Percentiles rank a stretch among this genome's conserved stretches.
phyloP scores from a whole-genome alignment of 2,113 vertebrate species.

The Furnarius figulus region DNA sequence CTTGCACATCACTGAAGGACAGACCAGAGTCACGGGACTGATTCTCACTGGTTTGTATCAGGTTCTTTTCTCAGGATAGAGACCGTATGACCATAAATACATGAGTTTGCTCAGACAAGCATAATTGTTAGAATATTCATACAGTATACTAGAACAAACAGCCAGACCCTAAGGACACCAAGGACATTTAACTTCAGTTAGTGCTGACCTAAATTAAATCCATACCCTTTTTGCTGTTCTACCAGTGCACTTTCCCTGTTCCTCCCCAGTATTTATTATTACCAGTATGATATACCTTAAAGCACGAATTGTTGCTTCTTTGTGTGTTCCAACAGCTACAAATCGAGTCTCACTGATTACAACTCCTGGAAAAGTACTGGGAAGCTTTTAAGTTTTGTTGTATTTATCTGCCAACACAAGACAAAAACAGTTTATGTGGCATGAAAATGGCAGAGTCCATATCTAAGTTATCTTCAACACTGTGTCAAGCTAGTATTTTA shows the following conservation, averaged over 20 bases:
- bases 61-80: not conserved
- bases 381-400: not conserved
- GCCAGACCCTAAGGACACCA: not conserved
- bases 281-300: not conserved
- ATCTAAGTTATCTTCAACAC: not conserved
- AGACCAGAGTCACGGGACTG: not conserved
- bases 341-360: not conserved
- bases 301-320: not conserved
- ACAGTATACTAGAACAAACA: not conserved
- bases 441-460: constrained; percentile 19
- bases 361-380: not conserved
- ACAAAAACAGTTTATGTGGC: not conserved
- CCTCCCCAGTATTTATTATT: not conserved
- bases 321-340: not conserved
- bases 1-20: not conserved
- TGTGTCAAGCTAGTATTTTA: not conserved
- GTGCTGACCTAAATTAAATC: not conserved
- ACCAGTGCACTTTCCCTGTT: not conserved
- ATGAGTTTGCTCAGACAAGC: not conserved
- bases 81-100: not conserved
- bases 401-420: not conserved
- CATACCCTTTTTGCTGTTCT: not conserved
- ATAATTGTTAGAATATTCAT: not conserved
- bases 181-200: not conserved
- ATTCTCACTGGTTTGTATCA: not conserved